Conservation (phyloP, 2,797 vertebrate species). For the Clarias laeviceps region DNA sequence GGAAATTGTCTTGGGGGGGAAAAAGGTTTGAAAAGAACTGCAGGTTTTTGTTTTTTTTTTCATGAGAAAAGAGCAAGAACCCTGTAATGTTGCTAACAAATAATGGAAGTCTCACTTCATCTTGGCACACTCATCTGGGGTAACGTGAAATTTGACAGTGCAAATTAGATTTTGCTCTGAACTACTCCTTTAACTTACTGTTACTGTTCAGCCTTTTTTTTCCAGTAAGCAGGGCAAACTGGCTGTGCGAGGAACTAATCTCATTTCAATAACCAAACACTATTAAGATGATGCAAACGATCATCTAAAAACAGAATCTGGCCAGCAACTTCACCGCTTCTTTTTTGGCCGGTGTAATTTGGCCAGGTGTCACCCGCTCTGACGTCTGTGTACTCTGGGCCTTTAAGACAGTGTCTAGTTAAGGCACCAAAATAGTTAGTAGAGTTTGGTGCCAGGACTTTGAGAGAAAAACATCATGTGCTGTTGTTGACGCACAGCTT, state of each 20-base stretch:
- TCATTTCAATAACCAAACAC: conserved; percentile 28
- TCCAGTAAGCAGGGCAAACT: conserved; percentile 9
- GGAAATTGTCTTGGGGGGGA: neutral
- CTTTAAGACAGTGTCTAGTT: conserved; percentile 49
- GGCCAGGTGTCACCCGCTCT: conserved; percentile 38
- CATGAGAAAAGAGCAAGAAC: neutral
- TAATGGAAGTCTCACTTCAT: conserved; percentile 52
- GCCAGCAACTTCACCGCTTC: neutral
- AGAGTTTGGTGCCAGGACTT: conserved; percentile 56
- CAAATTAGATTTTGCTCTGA: conserved; percentile 53
- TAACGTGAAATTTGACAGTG: conserved; percentile 15
- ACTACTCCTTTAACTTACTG: conserved; percentile 12
- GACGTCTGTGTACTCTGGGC: conserved; percentile 27
- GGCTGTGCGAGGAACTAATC: conserved; percentile 10
- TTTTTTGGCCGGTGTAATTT: conserved; percentile 17
- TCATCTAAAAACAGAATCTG: conserved; percentile 44
- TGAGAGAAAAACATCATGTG: conserved; percentile 60
- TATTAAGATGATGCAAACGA: conserved; percentile 57
- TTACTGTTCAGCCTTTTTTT: conserved; percentile 18
- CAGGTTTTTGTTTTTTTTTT: neutral
- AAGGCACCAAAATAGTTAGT: conserved; percentile 52
- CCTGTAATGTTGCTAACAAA: conserved; percentile 22
- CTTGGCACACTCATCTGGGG: conserved; percentile 1
- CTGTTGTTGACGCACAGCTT: conserved; percentile 62
- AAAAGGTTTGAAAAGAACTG: neutral